phyloP scores from a whole-genome alignment of 2,888 invertebrate species.

The Allygus modestus region DNA sequence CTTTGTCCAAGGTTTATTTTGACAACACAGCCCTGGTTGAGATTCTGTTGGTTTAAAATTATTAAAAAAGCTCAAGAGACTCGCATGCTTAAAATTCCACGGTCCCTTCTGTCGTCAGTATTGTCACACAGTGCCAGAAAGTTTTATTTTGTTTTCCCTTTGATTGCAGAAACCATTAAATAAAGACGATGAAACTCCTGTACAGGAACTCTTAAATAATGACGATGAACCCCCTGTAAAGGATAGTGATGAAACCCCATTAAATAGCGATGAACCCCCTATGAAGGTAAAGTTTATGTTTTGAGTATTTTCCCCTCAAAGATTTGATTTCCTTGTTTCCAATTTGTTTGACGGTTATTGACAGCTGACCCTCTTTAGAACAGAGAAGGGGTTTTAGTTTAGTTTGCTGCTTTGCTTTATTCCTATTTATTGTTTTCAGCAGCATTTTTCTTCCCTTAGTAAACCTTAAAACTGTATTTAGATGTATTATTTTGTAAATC shows the following conservation, averaged over 20 bases:
- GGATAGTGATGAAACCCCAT: background rate
- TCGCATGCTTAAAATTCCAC: too few relatives aligned
- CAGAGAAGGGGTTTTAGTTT: background rate
- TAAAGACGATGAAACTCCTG: background rate
- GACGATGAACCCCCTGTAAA: background rate
- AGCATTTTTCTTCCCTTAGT: background rate
- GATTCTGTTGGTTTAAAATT: too few relatives aligned
- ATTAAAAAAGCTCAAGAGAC: too few relatives aligned
- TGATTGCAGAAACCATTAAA: conserved; percentile 3
- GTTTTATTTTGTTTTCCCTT: background rate
- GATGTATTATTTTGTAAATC: too few relatives aligned
- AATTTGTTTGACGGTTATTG: background rate
- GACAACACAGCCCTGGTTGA: too few relatives aligned
- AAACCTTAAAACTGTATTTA: background rate
- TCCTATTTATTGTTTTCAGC: background rate
- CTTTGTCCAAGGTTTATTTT: too few relatives aligned
- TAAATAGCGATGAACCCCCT: background rate
- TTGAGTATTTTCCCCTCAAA: conserved; percentile 8
- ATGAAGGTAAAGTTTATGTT: conserved; percentile 15
- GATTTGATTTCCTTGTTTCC: background rate
- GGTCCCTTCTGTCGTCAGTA: too few relatives aligned
- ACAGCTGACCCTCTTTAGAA: background rate
- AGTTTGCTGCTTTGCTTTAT: background rate
- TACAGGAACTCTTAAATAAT: background rate
- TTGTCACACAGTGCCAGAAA: background rate